A percentile compares a stretch with the other conserved stretches of the same genome.
Evolutionary conservation across 2,888 invertebrate species (phyloP).

Genomic region (Pristionchus entomophagus): DNA sequence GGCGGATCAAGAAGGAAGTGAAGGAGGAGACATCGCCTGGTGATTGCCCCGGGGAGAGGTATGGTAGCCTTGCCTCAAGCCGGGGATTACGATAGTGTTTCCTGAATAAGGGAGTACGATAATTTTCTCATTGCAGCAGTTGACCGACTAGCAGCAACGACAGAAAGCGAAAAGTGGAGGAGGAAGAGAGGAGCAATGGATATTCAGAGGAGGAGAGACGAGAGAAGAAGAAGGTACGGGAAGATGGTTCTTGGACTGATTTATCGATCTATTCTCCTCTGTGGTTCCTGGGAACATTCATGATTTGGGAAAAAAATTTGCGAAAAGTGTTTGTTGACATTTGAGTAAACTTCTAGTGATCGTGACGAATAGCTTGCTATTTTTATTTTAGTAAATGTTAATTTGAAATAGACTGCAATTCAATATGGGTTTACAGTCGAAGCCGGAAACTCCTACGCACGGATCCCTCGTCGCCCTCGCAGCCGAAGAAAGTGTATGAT

Average conservation of each 20-base stretch:
- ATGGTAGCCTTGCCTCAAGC: no score
- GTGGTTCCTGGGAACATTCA: no score
- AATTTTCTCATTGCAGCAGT: neutral
- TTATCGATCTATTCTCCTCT: no score
- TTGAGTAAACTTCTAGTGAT: no score
- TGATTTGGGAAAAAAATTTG: no score
- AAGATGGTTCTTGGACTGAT: neutral
- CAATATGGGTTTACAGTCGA: neutral
- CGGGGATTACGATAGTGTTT: no score
- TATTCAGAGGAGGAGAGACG: neutral
- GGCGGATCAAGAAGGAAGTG: conserved; percentile 23
- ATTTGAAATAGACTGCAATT: no score
- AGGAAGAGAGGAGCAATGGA: neutral
- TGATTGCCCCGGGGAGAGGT: conserved; percentile 25
- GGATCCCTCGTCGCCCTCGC: conserved; percentile 29
- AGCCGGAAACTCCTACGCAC: conserved; percentile 9
- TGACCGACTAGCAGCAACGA: conserved; percentile 6
- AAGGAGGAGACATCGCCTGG: neutral
- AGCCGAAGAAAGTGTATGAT: conserved; percentile 4
- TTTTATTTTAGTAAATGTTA: no score
- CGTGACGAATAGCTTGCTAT: no score
- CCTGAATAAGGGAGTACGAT: no score
- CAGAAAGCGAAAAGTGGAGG: conserved; percentile 27
- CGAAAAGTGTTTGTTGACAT: no score
- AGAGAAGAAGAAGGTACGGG: conserved; percentile 25